Percentiles rank a stretch among this genome's conserved stretches.
Evolutionary conservation across 2,113 vertebrate species (phyloP).

Genomic region (Zapus hudsonius): DNA sequence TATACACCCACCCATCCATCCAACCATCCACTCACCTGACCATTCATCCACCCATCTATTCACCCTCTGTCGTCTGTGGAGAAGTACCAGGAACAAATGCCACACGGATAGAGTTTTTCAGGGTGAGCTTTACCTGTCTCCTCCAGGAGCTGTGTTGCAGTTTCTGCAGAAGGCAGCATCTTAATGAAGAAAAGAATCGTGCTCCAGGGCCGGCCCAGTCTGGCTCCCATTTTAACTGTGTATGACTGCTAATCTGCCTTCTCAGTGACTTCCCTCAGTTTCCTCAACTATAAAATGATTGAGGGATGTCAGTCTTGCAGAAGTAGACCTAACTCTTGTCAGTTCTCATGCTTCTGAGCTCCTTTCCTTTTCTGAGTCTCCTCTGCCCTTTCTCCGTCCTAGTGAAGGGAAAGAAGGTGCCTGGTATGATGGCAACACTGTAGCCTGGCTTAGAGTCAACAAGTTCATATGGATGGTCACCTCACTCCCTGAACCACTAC

Average conservation of each 20-base stretch:
- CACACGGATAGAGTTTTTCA: neutral
- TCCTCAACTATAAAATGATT: neutral
- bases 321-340: neutral
- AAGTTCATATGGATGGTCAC: neutral
- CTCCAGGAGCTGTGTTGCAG: neutral
- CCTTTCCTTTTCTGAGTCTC: rapidly evolving
- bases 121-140: neutral
- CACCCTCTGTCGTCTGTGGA: neutral
- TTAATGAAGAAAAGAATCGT: neutral
- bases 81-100: neutral
- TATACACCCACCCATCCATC: neutral
- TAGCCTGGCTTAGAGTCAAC: neutral
- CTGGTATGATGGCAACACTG: neutral
- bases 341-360: neutral
- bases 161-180: slow-evolving; percentile 7
- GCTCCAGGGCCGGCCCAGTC: neutral
- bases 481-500: neutral
- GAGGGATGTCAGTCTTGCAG: neutral
- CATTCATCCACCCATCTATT: neutral
- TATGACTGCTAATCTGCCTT: neutral
- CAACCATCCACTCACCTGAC: neutral
- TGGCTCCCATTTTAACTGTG: neutral
- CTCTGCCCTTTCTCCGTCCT: neutral
- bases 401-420: neutral
- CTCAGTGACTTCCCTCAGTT: neutral